phyloP scores from a whole-genome alignment of 2,888 invertebrate species.

The Pseudolycoriella hygida region DNA sequence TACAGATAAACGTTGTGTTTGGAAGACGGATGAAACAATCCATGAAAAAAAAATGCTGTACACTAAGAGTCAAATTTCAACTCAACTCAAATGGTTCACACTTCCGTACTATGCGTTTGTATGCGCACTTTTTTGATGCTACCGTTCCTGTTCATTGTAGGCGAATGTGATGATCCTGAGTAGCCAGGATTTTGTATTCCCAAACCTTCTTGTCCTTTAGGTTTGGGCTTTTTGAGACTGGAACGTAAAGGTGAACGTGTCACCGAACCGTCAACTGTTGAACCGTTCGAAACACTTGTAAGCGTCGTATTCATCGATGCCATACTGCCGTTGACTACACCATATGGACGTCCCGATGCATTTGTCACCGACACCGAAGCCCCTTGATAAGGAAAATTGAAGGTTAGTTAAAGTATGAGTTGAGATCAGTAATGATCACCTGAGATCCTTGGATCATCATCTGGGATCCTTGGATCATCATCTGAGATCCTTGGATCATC shows the following conservation, averaged over 20 bases:
- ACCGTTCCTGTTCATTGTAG: constrained; percentile 64
- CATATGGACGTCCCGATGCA: constrained; percentile 68
- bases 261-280: constrained; percentile 19
- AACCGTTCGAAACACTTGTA: constrained; percentile 39
- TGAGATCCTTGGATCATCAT: too few relatives aligned
- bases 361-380: constrained; percentile 63
- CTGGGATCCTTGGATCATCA: too few relatives aligned
- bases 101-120: constrained; percentile 82
- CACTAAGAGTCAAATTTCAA: too few relatives aligned
- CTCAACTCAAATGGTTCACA: constrained; percentile 29
- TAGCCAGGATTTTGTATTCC: constrained; percentile 73
- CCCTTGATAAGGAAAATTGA: constrained; percentile 7
- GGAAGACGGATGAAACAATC: too few relatives aligned
- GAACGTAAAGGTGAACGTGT: constrained; percentile 54
- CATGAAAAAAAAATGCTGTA: too few relatives aligned
- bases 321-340: constrained; percentile 35
- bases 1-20: too few relatives aligned
- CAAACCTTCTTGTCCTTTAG: constrained; percentile 38
- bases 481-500: too few relatives aligned
- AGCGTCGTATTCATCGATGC: constrained; percentile 57
- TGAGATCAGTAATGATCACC: too few relatives aligned
- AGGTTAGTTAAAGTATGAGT: too few relatives aligned
- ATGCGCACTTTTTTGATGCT: constrained; percentile 83
- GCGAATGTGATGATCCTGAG: constrained; percentile 58
- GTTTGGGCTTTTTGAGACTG: constrained; percentile 51